phyloP scores from a whole-genome alignment of 30 jellyfish, hydroid and myxozoan genomes.

The Cassiopea andromeda region DNA sequence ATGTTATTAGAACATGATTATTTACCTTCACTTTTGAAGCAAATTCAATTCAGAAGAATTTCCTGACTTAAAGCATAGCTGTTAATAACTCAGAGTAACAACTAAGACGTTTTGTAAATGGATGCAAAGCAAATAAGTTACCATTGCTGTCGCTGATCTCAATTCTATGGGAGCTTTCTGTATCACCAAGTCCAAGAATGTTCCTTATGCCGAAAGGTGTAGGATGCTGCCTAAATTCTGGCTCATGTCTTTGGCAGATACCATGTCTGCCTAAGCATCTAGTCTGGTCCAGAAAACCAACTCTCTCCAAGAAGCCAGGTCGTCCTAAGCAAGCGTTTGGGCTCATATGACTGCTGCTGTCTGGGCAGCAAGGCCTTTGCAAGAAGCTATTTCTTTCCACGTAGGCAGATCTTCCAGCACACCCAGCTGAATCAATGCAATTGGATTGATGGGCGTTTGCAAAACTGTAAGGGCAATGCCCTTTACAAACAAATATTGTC shows the following conservation, averaged over 20 bases:
- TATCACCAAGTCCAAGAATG: constrained; percentile 48
- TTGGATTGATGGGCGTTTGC: not conserved
- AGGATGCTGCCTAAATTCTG: constrained; percentile 14
- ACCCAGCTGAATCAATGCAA: not conserved
- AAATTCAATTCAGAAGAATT: too few species aligned
- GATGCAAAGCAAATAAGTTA: not conserved
- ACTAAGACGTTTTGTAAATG: not conserved
- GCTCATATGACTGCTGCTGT: not conserved
- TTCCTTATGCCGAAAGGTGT: constrained; percentile 53
- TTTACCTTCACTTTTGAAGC: too few species aligned
- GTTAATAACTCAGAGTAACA: not conserved
- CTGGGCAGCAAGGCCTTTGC: not conserved
- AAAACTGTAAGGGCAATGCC: not conserved
- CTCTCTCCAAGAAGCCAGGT: not conserved
- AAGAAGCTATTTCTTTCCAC: not conserved
- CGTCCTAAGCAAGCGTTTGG: not conserved
- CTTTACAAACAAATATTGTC: constrained; percentile 12
- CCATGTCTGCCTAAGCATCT: not conserved
- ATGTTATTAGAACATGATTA: too few species aligned
- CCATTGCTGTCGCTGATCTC: not conserved
- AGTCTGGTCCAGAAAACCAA: not conserved
- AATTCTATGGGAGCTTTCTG: constrained; percentile 5
- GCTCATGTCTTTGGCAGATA: constrained; percentile 4
- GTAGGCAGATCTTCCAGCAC: not conserved
- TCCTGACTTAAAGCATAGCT: too few species aligned